phyloP scores from a whole-genome alignment of 2,113 vertebrate species.

The Gadus macrocephalus region DNA sequence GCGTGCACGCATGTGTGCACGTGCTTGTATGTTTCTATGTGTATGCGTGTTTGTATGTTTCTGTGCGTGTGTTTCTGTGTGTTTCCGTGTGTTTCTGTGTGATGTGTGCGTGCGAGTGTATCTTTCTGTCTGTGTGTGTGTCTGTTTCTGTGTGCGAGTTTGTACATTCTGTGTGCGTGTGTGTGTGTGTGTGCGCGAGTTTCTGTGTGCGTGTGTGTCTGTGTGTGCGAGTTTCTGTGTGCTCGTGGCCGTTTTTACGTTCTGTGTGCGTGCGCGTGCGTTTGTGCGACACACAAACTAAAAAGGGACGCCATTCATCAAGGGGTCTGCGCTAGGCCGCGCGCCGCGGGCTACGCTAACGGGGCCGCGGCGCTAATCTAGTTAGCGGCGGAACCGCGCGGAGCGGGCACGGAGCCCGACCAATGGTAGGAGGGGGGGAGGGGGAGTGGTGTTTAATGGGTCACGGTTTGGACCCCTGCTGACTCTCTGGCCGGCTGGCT shows the following conservation, averaged over 20 bases:
- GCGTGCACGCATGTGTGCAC: background rate
- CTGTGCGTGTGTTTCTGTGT: no score
- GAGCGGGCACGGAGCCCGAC: background rate
- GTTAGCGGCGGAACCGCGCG: constrained; percentile 35
- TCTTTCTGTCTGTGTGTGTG: no score
- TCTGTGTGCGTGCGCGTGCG: background rate
- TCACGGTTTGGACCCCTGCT: constrained; percentile 26
- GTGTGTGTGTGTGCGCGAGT: no score
- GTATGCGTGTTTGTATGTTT: background rate
- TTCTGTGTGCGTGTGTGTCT: no score
- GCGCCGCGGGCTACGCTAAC: background rate
- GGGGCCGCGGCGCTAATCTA: background rate
- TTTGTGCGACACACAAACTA: background rate
- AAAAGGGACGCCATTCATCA: background rate
- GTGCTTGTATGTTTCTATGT: background rate
- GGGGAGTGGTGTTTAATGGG: constrained; percentile 19
- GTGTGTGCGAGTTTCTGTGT: no score
- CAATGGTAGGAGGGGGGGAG: constrained; percentile 7
- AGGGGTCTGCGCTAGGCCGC: background rate
- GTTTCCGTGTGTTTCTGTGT: no score
- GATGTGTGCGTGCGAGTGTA: no score
- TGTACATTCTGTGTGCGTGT: no score
- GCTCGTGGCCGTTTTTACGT: no score
- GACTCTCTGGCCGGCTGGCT: background rate
- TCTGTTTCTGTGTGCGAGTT: no score